A percentile compares a stretch with the other conserved stretches of the same genome.
These are phyloP conservation scores for Bathynomus jamesi DNA, from an alignment of 1,140 invertebrate species.

Conservation along the genomic window DNA sequence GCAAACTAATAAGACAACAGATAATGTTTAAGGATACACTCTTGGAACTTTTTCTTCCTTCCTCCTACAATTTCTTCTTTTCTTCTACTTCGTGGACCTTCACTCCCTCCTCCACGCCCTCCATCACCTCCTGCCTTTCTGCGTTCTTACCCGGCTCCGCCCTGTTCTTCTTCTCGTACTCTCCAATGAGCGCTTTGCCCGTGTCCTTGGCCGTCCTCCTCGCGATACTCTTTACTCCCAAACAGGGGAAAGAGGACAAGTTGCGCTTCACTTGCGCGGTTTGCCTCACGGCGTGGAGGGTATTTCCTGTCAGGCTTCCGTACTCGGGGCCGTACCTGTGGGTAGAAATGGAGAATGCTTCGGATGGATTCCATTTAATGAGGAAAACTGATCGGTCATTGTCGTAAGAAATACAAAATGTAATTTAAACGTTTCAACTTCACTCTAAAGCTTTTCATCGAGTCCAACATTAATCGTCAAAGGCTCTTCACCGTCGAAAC, in stretches of 20 bases:
- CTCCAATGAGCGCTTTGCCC: slow-evolving; percentile 52
- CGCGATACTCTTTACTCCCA: slow-evolving; percentile 56
- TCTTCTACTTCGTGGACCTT: slow-evolving; percentile 6
- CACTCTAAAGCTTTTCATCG: too few relatives aligned
- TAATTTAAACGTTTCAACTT: too few relatives aligned
- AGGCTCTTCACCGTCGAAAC: too few relatives aligned
- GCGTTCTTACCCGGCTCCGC: background rate
- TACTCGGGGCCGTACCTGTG: slow-evolving; percentile 54
- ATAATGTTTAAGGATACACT: too few relatives aligned
- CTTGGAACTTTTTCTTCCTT: too few relatives aligned
- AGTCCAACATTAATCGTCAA: too few relatives aligned
- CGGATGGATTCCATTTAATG: too few relatives aligned
- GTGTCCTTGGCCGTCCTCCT: slow-evolving; percentile 57
- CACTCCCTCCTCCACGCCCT: slow-evolving; percentile 5
- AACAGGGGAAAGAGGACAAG: slow-evolving; percentile 49
- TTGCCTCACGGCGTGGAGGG: slow-evolving; percentile 57
- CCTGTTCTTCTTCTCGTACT: slow-evolving; percentile 40
- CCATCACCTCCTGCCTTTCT: background rate
- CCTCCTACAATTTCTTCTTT: too few relatives aligned
- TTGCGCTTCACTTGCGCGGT: slow-evolving; percentile 53
- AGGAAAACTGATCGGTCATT: too few relatives aligned
- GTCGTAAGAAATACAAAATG: too few relatives aligned
- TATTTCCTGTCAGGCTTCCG: slow-evolving; percentile 51
- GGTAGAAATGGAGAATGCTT: too few relatives aligned
- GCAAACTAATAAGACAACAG: too few relatives aligned